Percentiles rank a stretch among this genome's conserved stretches.
phyloP scores from a whole-genome alignment of 2,797 vertebrate species.

The Gymnoscopelus microlampas region DNA sequence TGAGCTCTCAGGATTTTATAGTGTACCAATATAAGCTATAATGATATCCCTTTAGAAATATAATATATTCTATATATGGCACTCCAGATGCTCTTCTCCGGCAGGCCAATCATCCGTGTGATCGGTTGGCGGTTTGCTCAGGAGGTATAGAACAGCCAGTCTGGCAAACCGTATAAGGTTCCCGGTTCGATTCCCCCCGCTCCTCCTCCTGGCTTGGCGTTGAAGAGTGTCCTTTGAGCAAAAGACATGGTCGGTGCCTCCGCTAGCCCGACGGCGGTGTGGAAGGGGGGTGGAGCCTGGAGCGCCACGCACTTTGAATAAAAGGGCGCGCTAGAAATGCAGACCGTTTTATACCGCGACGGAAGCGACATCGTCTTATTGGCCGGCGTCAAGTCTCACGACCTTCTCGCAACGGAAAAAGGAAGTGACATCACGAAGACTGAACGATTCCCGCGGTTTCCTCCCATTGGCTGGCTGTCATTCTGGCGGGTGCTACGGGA shows the following conservation, averaged over 20 bases:
- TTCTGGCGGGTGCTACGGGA: conserved; percentile 13
- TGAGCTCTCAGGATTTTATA: no score
- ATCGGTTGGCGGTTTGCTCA: not conserved
- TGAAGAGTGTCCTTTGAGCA: no score
- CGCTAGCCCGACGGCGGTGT: not conserved
- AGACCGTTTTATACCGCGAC: no score
- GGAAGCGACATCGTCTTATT: no score
- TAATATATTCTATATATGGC: conserved; percentile 54
- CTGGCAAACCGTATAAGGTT: no score
- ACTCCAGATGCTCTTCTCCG: conserved; percentile 58
- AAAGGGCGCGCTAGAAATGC: no score
- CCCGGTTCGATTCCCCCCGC: no score
- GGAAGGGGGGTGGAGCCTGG: not conserved
- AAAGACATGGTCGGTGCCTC: conserved; percentile 36
- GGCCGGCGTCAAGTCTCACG: conserved; percentile 29
- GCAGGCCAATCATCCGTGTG: conserved; percentile 35
- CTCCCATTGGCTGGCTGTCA: conserved; percentile 40
- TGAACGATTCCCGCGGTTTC: conserved; percentile 32
- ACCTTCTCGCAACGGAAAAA: conserved; percentile 45
- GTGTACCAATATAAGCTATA: conserved; percentile 52
- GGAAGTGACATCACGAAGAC: conserved; percentile 43
- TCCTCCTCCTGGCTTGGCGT: no score
- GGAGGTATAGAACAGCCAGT: no score
- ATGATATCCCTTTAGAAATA: conserved; percentile 78
- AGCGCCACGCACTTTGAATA: no score